Evolutionary conservation across 2,888 invertebrate species (phyloP), one percentile per base, ranked within the genome.

Genomic region (Mimas tiliae): DNA sequence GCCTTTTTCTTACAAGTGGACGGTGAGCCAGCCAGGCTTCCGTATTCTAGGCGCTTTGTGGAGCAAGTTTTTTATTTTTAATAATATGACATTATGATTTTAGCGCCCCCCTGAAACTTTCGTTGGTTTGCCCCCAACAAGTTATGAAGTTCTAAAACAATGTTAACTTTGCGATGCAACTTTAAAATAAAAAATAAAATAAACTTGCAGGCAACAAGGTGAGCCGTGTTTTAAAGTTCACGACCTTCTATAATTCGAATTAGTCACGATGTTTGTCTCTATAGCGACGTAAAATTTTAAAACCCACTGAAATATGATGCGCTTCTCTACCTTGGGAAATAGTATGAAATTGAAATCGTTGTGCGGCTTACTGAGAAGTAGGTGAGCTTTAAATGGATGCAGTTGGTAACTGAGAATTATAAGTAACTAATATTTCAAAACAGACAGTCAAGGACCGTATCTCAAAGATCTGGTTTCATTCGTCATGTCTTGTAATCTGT

Each of bases 151-250:
- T 27, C 27, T 27, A 27, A 4, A 27, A 4, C 27, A 27, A 4
- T 3, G 64, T 42, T 55, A 64, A 69, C 69, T 73, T 53, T 47
- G 48, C 55, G 19, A 58, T 48, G 65, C 47, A 58, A 38, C 48
- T 65, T 48, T 67, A 69, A 74, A 72, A 73, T 69, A 67, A 64
- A 69, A 74, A 72, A 69, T 64, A 70, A 75, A 68, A 76, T 72
- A 77, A 74, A 76, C 72, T 73, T 73, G 75, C 70, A 77, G 66
- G 72, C 70, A 66, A 74, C 84, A 85, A 87, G 84, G 84, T 85
- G 83, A 88, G 81, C 78, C 80, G 77, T 79, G 78, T 79, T 74
- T 75, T 82, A 86, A 88, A 89, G 89, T 85, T 89, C 86, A 87
- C 78, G 87, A 84, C 82, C 85, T 83, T 82, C 75, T 78, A 70